Evolutionary conservation across 2,888 invertebrate genomes (phyloP), one percentile per base, ranked within the genome.

Genomic region (Dendrolimus houi): DNA sequence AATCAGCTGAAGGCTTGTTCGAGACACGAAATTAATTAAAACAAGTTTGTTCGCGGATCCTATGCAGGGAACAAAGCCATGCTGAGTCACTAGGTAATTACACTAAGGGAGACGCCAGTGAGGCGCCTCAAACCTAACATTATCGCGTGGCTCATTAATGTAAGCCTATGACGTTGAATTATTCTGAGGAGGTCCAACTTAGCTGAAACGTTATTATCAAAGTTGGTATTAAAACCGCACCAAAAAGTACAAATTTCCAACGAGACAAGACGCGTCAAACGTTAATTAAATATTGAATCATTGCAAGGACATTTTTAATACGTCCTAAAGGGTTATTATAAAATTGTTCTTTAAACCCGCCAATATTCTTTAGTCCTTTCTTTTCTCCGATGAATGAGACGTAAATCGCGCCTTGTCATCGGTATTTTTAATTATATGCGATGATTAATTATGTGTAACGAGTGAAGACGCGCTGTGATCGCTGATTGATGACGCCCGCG

Each of bases 21-120:
- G 84, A 87, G 90, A 90, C 89, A 89, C 87, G 88, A 90, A 90
- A 90, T 90, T 90, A 90, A 90, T 90, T 90, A 90, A 90, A 90
- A 90, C 90, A 90, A 90, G 89, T 90, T 90, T 88, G 90, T 87
- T 89, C 87, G 87, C 87, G 87, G 87, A 88, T 88, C 86, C 86
- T 87, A 86, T 89, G 86, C 88, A 87, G 83, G 83, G 81, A 85
- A 89, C 87, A 89, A 90, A 88, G 89, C 87, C 74, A 68, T 81
- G 90, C 88, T 88, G 90, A 90, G 80, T 90, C 90, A 89, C 86
- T 82, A 81, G 86, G 85, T 89, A 88, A 90, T 90, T 90, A 89
- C 85, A 82, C 76, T 64, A 74, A 68, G 71, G 79, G 75, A 82
- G 80, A 81, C 81, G 81, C 70, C 78, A 72, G 67, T 70, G 70